Conservation (phyloP, 64 coral and sea anemone species). For the Catalaphyllia jardinei region DNA sequence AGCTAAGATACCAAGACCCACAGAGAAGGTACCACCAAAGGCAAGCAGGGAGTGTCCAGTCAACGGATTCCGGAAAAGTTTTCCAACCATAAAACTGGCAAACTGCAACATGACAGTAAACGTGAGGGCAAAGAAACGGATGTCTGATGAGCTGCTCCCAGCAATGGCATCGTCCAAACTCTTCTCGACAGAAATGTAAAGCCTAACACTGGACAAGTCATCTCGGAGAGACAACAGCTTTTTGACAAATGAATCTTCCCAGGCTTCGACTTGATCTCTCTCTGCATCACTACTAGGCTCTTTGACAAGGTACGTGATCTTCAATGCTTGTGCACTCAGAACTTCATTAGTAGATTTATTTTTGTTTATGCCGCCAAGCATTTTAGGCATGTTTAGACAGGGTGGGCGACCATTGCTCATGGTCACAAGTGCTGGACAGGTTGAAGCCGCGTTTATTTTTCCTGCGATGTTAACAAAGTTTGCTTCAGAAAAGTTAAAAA, state of each 20-base stretch:
- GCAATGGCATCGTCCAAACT: slow-evolving; percentile 82
- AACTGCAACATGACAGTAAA: slow-evolving; percentile 86
- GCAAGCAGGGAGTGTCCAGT: slow-evolving; percentile 66
- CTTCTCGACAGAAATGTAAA: slow-evolving; percentile 64
- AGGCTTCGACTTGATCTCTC: slow-evolving; percentile 43
- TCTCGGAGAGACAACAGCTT: slow-evolving; percentile 24
- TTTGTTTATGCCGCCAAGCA: slow-evolving; percentile 53
- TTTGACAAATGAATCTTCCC: slow-evolving; percentile 72
- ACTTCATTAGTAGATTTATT: neutral
- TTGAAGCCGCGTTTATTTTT: slow-evolving; percentile 14
- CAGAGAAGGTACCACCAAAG: slow-evolving; percentile 59
- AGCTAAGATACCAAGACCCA: slow-evolving; percentile 65
- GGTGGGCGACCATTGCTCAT: slow-evolving; percentile 80
- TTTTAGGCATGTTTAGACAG: slow-evolving; percentile 62
- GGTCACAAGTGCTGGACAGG: slow-evolving; percentile 5
- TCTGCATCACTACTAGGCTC: slow-evolving; percentile 38
- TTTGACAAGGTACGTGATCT: slow-evolving; percentile 46
- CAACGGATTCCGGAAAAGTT: slow-evolving; percentile 61
- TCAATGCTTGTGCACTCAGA: slow-evolving; percentile 11
- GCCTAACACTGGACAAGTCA: slow-evolving; percentile 39
- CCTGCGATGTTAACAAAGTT: slow-evolving; percentile 44
- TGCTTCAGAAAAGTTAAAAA: slow-evolving; percentile 51
- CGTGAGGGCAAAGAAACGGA: slow-evolving; percentile 70
- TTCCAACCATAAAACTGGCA: slow-evolving; percentile 74
- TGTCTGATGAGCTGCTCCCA: slow-evolving; percentile 67